phyloP scores from a whole-genome alignment of 1,140 invertebrate genomes.

The Heliconius hewitsoni region DNA sequence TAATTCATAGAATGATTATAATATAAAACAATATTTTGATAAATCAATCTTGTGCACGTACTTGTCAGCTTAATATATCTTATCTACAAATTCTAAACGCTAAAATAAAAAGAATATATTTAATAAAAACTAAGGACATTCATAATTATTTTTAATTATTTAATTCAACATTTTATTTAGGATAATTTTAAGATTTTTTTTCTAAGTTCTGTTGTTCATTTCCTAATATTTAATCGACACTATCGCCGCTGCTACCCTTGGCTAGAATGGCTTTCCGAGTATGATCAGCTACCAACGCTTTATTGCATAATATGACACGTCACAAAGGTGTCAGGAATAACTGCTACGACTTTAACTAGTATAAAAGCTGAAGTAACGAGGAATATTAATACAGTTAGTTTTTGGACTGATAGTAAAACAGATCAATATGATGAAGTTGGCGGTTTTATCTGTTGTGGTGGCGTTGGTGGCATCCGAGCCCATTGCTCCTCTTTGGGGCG shows the following conservation, averaged over 20 bases:
- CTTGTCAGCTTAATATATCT: too few relatives aligned
- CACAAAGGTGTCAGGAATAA: constrained; percentile 63
- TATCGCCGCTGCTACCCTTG: constrained; percentile 38
- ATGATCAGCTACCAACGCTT: constrained; percentile 54
- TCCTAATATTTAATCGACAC: too few relatives aligned
- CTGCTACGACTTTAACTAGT: constrained; percentile 51
- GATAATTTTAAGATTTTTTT: too few relatives aligned
- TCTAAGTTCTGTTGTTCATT: too few relatives aligned
- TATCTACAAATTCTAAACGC: too few relatives aligned
- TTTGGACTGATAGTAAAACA: constrained; percentile 65
- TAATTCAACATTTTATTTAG: too few relatives aligned
- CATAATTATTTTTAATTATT: too few relatives aligned
- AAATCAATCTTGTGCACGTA: too few relatives aligned
- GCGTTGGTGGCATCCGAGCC: constrained; percentile 69
- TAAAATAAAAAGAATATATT: too few relatives aligned
- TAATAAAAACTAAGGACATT: too few relatives aligned
- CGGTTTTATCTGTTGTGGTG: constrained; percentile 82
- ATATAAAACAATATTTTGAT: too few relatives aligned
- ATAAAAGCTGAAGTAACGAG: constrained; percentile 59
- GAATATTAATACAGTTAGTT: constrained; percentile 56
- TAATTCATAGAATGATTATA: too few relatives aligned
- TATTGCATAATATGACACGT: constrained; percentile 56
- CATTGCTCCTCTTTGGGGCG: constrained; percentile 40
- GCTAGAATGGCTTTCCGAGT: constrained; percentile 55
- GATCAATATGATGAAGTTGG: constrained; percentile 82